Evolutionary conservation across 2,888 invertebrate genomes (phyloP), one percentile per base, ranked within the genome.

Genomic region (Teinopalpus imperialis): DNA sequence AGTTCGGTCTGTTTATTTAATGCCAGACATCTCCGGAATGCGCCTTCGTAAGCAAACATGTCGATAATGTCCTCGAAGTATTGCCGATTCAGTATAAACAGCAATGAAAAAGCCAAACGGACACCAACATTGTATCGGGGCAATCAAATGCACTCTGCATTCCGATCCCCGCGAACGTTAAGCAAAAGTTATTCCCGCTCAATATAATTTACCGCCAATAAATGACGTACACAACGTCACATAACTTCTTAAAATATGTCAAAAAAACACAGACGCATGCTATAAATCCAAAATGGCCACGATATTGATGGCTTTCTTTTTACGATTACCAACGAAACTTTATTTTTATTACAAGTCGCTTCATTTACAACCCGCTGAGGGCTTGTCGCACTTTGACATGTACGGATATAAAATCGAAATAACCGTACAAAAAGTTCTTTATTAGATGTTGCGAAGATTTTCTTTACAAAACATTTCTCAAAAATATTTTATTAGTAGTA

Each of bases 231-330:
- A 14, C 27, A 35, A 18, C n/a, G 60, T 63, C 59, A 64, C 66
- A 66, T 66, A 61, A 66, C 56, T 59, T 64, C 69, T 63, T 60
- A 57, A 56, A 61, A 66, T 61, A 53, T 52, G 61, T 63, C 65
- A 64, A 61, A 65, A n/a, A 59, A 55, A 60, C 55, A 57, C 63
- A 64, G 62, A 57, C 51, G 51, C 49, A 49, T 49, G 58, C 67
- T 63, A 67, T 79, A 81, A 83, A 77, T 65, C 56, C 65, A 65
- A 68, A 74, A 73, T 69, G 68, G 66, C 54, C 62, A 51, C 47
- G 56, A 66, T 65, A 74, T 77, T 79, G 77, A 81, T 75, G 77
- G 69, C 76, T 74, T 74, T 77, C 68, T 76, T 80, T 57, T 81
- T 74, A 80, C 74, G 77, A 78, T 72, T 66, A 61, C 68, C 53